Conservation (phyloP, 2,797 vertebrate species). For the Hoplostethus atlanticus region DNA sequence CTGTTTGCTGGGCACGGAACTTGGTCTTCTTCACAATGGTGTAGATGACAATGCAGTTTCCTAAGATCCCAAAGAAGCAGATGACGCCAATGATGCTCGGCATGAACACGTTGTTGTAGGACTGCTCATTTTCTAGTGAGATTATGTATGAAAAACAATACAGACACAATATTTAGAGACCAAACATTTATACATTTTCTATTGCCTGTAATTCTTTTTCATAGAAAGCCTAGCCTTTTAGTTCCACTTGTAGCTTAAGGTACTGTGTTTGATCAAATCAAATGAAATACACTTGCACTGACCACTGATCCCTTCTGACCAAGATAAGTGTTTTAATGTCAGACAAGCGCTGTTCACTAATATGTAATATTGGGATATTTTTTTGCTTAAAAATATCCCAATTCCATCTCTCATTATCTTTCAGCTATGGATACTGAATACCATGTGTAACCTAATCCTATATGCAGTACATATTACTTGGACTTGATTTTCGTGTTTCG, state of each 20-base stretch:
- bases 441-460: background rate
- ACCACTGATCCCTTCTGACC: background rate
- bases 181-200: background rate
- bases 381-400: too few relatives aligned
- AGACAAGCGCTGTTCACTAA: too few relatives aligned
- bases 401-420: too few relatives aligned
- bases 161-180: conserved; percentile 1
- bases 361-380: too few relatives aligned
- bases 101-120: conserved; percentile 83
- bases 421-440: too few relatives aligned
- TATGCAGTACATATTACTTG: background rate
- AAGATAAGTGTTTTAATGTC: background rate
- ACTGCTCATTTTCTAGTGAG: conserved; percentile 50
- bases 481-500: too few relatives aligned
- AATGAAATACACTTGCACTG: background rate
- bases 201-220: background rate
- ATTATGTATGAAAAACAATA: background rate
- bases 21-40: conserved; percentile 87
- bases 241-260: background rate
- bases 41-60: conserved; percentile 86
- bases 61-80: conserved; percentile 84
- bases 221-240: background rate
- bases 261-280: background rate
- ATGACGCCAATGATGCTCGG: conserved; percentile 87
- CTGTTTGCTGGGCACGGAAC: conserved; percentile 81